Evolutionary conservation across 64 coral and sea anemone genomes (phyloP), one percentile per base, ranked within the genome.

Genomic region (Hydrozoanthus tunicans): DNA sequence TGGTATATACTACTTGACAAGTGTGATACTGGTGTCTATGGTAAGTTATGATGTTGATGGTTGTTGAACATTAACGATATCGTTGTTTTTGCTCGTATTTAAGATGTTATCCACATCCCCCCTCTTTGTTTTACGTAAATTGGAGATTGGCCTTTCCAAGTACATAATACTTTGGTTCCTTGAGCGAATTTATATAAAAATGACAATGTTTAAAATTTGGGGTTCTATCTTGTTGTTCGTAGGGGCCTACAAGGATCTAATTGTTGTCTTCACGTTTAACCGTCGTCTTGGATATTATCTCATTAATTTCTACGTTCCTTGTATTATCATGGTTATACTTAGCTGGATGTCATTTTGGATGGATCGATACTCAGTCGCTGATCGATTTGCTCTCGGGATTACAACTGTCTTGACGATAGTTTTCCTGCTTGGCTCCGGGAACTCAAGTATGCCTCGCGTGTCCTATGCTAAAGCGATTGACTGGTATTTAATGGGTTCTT

Each of bases 401-500:
- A 94, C 95, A 76, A 96, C 95, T 6, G 91, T 96, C 14, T 83
- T 96, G 69, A 96, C 95, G 6, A 96, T 96, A 43, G 95, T 96
- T 3, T 96, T 96, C 62, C 65, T 96, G 58, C 95, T 96, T 17
- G 95, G 95, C 3, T 94, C 95, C 52, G 93, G 95, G 75, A 96
- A 96, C 76, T 91, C 92, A 4, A 96, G 92, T n/a, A 96, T 96
- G 95, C 95, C 95, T 8, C 92, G 95, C 64, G 95, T 96, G 23
- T 94, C 92, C 20, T 96, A 96, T 59, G 92, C 95, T 56, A 96
- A 96, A 82, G 91, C 91, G 14, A 96, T 96, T 57, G 95, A 96
- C 89, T 96, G 92, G 92, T 96, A 96, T 27, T 68, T 96, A 62
- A 96, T 96, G 95, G 93, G 92, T 10, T 96, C 95, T 14, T 96